Percentiles rank a stretch among this genome's conserved stretches.
phyloP scores from a whole-genome alignment of 2,113 vertebrate genomes.

The Passerina amoena region DNA sequence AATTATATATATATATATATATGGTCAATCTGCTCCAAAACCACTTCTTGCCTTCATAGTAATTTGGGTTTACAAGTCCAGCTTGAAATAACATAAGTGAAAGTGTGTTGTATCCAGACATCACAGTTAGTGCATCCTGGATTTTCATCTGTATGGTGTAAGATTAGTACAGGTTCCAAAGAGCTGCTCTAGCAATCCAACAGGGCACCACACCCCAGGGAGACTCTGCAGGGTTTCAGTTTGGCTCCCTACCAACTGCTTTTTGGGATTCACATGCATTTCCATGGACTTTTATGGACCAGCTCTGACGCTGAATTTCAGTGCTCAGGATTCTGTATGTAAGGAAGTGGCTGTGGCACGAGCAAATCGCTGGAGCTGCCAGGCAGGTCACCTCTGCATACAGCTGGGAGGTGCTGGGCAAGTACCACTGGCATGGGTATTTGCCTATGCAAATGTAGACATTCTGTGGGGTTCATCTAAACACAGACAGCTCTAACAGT shows the following conservation, averaged over 20 bases:
- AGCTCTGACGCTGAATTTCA: neutral
- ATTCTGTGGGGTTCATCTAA: neutral
- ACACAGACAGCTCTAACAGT: neutral
- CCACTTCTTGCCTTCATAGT: neutral
- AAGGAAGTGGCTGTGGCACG: fast-evolving
- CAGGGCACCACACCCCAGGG: fast-evolving
- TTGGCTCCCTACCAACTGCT: neutral
- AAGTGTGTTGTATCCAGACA: neutral
- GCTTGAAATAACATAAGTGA: neutral
- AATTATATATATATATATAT: too few relatives aligned
- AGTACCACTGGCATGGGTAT: neutral
- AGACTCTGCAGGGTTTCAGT: neutral
- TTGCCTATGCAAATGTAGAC: neutral
- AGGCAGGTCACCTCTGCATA: neutral
- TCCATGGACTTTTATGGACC: neutral
- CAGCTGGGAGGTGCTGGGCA: neutral
- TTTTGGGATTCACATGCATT: neutral
- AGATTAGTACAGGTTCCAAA: neutral
- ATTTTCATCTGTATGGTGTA: neutral
- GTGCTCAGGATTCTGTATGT: fast-evolving
- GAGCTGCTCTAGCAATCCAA: neutral
- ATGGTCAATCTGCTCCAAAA: neutral
- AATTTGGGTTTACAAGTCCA: neutral
- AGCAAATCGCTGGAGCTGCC: neutral
- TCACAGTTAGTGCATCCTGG: neutral